Evolutionary conservation across 2,113 vertebrate genomes (phyloP), one percentile per base, ranked within the genome.

Genomic region (Pygoscelis antarcticus): DNA sequence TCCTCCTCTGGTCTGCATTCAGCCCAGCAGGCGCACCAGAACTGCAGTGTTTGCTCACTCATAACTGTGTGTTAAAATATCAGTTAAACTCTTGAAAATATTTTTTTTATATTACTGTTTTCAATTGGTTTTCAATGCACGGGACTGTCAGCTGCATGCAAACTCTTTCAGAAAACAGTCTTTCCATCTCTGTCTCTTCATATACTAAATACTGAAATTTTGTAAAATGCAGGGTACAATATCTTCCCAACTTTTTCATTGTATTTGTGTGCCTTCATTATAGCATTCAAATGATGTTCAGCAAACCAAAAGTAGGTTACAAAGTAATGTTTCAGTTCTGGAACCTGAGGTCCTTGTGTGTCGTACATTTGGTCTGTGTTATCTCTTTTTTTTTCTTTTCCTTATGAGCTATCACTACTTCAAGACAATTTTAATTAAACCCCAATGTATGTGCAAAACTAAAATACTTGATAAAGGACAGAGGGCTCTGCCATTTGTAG

Each of bases 11-110:
- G 66, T 42, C 87, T 95, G 40, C 70, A 58, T 76, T 97, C 70
- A 94, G 65, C 81, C 70, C 94, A 94, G 93, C 78, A 87, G 93
- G 94, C 87, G 49, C 6, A 6, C 7, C 38, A 81, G 81, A 89
- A 69, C 36, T 20, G 57, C 58, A 87, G 20, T 32, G 16, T 54
- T 96, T 3, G 0, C 40, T 95, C 69, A 72, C 61, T 92, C 68
- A 52, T 19, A 89, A 51, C 70, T 61, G 4, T 52, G 20, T 71
- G 49, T 51, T 83, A 92, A 92, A 95, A 40, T 68, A 89, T 7
- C 49, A 32, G 52, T 89, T 80, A 84, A 91, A 89, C 2, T 7
- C 20, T 66, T 62, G 49, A 42, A 42, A 69, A 25, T 65, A 11
- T 7, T 32, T 38, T 71, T 47, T 47, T 16, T 3, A 52, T 57